Percentiles rank a stretch among this genome's conserved stretches.
Evolutionary conservation across 2,888 invertebrate species (phyloP).

Genomic region (Unio pictorum): DNA sequence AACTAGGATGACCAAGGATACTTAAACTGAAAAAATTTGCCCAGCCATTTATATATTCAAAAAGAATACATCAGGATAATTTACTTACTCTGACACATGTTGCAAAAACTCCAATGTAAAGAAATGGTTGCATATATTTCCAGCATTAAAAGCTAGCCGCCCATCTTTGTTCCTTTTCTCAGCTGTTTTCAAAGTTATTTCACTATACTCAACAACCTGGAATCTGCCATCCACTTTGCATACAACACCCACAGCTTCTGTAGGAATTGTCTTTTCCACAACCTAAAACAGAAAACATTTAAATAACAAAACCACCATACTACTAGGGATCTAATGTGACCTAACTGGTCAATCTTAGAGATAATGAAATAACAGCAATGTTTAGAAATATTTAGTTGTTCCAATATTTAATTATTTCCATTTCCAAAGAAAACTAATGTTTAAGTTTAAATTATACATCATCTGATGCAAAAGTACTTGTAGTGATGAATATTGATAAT

Average conservation of each 20-base stretch:
- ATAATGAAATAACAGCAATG: no score
- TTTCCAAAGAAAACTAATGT: no score
- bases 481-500: no score
- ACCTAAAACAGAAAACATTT: constrained; percentile 68
- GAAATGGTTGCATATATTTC: constrained; percentile 98
- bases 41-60: neutral
- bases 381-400: no score
- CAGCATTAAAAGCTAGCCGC: constrained; percentile 90
- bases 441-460: no score
- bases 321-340: no score
- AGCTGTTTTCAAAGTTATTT: constrained; percentile 90
- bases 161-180: constrained; percentile 84
- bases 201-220: constrained; percentile 95
- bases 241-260: constrained; percentile 96
- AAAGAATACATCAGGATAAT: neutral
- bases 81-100: constrained; percentile 78
- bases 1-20: no score
- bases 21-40: neutral
- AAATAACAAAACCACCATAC: neutral
- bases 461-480: no score
- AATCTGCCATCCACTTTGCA: constrained; percentile 92
- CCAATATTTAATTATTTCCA: no score
- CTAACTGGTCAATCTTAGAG: no score
- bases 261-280: constrained; percentile 91
- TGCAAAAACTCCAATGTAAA: constrained; percentile 90